Evolutionary conservation across 1,140 invertebrate genomes (phyloP).

Genomic region (Lordiphosa collinella): DNA sequence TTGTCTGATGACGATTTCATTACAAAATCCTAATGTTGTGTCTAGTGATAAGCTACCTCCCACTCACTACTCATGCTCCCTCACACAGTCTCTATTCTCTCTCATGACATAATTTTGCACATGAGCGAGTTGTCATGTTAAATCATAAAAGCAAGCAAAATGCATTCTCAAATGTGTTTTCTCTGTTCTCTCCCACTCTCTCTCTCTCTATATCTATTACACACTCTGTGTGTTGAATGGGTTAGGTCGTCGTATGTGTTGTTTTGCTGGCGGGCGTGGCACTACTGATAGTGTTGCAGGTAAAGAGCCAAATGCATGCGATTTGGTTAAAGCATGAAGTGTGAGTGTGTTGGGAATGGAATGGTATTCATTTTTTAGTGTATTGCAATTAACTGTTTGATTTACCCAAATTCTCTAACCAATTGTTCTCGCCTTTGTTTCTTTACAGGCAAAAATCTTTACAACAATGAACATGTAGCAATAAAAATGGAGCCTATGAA

Average conservation of each 20-base stretch:
- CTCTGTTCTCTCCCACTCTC: constrained; percentile 1
- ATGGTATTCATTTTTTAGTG: no score
- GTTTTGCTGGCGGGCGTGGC: constrained; percentile 57
- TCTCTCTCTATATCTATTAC: constrained; percentile 6
- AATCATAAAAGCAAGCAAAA: not conserved
- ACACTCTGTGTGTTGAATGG: not conserved
- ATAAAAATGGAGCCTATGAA: constrained; percentile 99
- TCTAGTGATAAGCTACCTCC: constrained; percentile 40
- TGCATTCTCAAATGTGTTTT: constrained; percentile 2
- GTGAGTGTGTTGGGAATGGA: no score
- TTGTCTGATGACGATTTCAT: constrained; percentile 39
- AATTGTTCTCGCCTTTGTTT: no score
- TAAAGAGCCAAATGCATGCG: constrained; percentile 47
- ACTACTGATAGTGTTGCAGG: constrained; percentile 43
- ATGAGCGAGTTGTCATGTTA: constrained; percentile 21
- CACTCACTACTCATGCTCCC: not conserved
- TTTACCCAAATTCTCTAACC: no score
- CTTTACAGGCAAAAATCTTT: constrained; percentile 98
- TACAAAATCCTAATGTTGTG: constrained; percentile 25
- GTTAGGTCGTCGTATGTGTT: constrained; percentile 71
- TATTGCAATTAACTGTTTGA: no score
- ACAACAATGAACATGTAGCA: constrained; percentile 99
- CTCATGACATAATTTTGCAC: constrained; percentile 61
- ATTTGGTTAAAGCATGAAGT: constrained; percentile 38
- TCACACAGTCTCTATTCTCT: not conserved